A percentile compares a stretch with the other conserved stretches of the same genome.
Conservation (phyloP, 1,140 invertebrate species). For the Dendrolimus punctatus region DNA sequence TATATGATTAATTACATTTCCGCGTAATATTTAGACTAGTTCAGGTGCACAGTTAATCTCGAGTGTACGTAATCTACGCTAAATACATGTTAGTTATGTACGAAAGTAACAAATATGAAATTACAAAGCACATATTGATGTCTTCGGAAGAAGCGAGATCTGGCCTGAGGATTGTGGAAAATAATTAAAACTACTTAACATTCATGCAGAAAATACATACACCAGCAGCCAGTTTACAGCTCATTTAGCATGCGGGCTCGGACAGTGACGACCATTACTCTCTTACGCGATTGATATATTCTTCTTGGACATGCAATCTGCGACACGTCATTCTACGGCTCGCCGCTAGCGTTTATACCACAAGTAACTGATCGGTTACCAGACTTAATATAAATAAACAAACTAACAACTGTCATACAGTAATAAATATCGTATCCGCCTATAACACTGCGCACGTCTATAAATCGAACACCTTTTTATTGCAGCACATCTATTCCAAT, state of each 20-base stretch:
- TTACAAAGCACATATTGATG: constrained; percentile 28
- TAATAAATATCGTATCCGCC: constrained; percentile 49
- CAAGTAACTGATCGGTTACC: constrained; percentile 12
- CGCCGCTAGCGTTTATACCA: constrained; percentile 16
- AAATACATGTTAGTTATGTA: neutral
- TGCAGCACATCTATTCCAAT: constrained; percentile 32
- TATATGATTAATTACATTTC: no score
- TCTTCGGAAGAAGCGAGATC: constrained; percentile 25
- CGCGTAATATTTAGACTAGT: no score
- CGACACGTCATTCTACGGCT: constrained; percentile 50
- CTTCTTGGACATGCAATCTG: constrained; percentile 58
- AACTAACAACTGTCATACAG: constrained; percentile 38
- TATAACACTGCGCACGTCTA: constrained; percentile 40
- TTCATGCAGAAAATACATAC: constrained; percentile 55
- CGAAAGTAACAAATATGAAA: constrained; percentile 25
- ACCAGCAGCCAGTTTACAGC: constrained; percentile 44
- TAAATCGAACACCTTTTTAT: constrained; percentile 52
- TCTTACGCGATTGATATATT: constrained; percentile 61
- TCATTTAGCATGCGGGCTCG: constrained; percentile 50
- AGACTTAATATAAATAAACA: constrained; percentile 41
- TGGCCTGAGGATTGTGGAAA: constrained; percentile 48
- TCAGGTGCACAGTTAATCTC: no score
- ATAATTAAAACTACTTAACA: constrained; percentile 70
- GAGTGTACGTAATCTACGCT: no score
- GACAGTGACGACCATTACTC: constrained; percentile 49